Percentiles rank a stretch among this genome's conserved stretches.
Evolutionary conservation across 2,113 vertebrate genomes (phyloP).

Genomic region (Synchiropus splendidus): DNA sequence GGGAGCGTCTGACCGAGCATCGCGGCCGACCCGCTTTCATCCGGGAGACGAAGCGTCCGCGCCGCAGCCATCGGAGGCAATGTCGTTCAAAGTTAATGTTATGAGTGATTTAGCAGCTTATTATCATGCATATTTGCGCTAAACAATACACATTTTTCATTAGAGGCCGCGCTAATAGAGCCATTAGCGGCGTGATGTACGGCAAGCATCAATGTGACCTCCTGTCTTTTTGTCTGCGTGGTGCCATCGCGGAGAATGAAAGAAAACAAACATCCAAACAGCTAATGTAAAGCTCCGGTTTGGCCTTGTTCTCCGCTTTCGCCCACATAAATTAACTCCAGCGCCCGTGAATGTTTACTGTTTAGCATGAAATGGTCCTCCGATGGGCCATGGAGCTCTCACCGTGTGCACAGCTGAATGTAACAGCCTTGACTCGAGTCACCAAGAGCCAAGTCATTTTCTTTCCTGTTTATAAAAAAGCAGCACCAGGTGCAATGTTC

Average conservation of each 20-base stretch:
- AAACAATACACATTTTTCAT: conserved; percentile 72
- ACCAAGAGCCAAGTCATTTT: too few relatives aligned
- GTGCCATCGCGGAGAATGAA: conserved; percentile 29
- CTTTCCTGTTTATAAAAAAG: too few relatives aligned
- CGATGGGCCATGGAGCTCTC: conserved; percentile 1
- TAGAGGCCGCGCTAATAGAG: conserved; percentile 59
- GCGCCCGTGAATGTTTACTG: conserved; percentile 12
- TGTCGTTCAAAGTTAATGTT: conserved; percentile 75
- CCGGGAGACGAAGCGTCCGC: conserved; percentile 47
- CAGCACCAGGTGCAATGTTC: too few relatives aligned
- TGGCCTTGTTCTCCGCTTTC: conserved; percentile 3
- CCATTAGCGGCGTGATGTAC: conserved; percentile 66
- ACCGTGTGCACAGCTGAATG: conserved; percentile 20
- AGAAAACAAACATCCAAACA: conserved; percentile 31
- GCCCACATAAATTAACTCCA: conserved; percentile 10
- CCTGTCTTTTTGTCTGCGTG: conserved; percentile 19
- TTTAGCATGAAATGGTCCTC: conserved; percentile 23
- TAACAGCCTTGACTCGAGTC: conserved; percentile 16
- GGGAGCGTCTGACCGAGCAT: conserved; percentile 46
- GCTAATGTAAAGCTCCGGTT: conserved; percentile 16
- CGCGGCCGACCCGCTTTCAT: conserved; percentile 29
- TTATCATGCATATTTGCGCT: conserved; percentile 65
- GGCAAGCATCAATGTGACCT: conserved; percentile 55
- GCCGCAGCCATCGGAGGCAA: conserved; percentile 52
- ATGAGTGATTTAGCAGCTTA: conserved; percentile 67